Evolutionary conservation across 2,797 vertebrate genomes (phyloP).

Genomic region (Petrocephalus schoutedeni): DNA sequence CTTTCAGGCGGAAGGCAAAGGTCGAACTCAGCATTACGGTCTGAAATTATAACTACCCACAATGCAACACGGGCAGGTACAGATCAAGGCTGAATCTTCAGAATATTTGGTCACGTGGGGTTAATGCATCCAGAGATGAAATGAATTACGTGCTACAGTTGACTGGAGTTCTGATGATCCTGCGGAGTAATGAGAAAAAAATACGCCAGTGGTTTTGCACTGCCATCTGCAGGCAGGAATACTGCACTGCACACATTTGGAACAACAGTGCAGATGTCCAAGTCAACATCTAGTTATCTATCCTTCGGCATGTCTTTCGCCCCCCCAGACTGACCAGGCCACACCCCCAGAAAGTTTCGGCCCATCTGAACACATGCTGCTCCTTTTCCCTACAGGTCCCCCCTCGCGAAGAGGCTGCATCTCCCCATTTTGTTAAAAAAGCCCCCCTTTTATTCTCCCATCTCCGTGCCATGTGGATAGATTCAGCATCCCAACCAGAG

Average conservation of each 20-base stretch:
- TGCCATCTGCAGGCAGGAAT: slow-evolving; percentile 1
- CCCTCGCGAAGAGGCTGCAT: not conserved
- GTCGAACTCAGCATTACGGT: not conserved
- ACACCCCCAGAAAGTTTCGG: not conserved
- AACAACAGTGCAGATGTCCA: not conserved
- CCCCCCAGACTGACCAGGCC: not conserved
- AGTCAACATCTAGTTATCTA: not conserved
- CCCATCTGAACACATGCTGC: not conserved
- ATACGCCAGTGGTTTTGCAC: not conserved
- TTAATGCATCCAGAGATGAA: not conserved
- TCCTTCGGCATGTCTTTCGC: not conserved
- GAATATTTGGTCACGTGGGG: not conserved
- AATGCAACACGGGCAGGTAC: not conserved
- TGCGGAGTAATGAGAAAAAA: not conserved
- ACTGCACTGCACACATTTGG: not conserved
- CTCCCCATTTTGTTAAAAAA: not conserved
- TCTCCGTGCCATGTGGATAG: not conserved
- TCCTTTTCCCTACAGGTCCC: not conserved
- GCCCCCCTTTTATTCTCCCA: not conserved
- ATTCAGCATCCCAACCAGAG: not conserved
- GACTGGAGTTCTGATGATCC: not conserved
- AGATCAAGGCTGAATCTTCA: not conserved
- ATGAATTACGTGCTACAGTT: not conserved
- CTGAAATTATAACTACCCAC: not conserved
- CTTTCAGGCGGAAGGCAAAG: not conserved